Percentiles rank a stretch among this genome's conserved stretches.
Conservation (phyloP, 2,888 invertebrate species). For the Phaedon cochleariae region DNA sequence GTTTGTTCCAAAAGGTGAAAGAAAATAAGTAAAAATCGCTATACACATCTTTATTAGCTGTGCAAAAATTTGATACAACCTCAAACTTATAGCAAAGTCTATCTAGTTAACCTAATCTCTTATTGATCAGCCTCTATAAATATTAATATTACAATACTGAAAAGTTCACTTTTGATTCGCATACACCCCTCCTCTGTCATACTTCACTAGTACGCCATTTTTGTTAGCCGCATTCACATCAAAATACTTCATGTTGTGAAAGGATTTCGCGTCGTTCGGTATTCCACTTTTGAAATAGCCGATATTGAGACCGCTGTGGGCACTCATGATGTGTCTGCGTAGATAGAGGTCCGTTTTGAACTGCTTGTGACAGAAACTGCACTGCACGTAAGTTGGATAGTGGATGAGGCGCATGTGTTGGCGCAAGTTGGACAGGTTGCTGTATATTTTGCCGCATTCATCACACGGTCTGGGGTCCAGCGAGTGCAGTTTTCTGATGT, state of each 20-base stretch:
- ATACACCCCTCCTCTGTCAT: slow-evolving; percentile 10
- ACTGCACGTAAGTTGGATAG: slow-evolving; percentile 70
- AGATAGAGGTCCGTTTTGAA: slow-evolving; percentile 73
- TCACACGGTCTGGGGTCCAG: slow-evolving; percentile 69
- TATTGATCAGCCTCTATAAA: background rate
- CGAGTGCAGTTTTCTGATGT: slow-evolving; percentile 62
- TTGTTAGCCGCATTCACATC: slow-evolving; percentile 25
- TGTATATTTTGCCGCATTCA: slow-evolving; percentile 72
- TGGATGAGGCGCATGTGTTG: slow-evolving; percentile 74
- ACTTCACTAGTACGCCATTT: slow-evolving; percentile 20
- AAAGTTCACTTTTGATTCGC: slow-evolving; percentile 12
- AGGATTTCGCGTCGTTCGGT: slow-evolving; percentile 25
- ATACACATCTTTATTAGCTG: slow-evolving; percentile 11
- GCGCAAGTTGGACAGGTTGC: slow-evolving; percentile 71
- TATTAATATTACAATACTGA: slow-evolving; percentile 6
- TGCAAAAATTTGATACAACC: slow-evolving; percentile 18
- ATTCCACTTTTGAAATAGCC: slow-evolving; percentile 26
- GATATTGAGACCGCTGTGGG: slow-evolving; percentile 60
- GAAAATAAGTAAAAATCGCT: background rate
- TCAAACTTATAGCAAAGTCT: slow-evolving; percentile 16
- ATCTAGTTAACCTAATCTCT: slow-evolving; percentile 11
- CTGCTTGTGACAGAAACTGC: slow-evolving; percentile 69
- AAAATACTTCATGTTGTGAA: slow-evolving; percentile 31
- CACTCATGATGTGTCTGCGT: slow-evolving; percentile 68
- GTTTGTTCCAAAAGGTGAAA: background rate